These are phyloP conservation scores for Pseudocheirus occidentalis DNA, from an alignment of 2,797 vertebrate genomes.

Conservation along the genomic window DNA sequence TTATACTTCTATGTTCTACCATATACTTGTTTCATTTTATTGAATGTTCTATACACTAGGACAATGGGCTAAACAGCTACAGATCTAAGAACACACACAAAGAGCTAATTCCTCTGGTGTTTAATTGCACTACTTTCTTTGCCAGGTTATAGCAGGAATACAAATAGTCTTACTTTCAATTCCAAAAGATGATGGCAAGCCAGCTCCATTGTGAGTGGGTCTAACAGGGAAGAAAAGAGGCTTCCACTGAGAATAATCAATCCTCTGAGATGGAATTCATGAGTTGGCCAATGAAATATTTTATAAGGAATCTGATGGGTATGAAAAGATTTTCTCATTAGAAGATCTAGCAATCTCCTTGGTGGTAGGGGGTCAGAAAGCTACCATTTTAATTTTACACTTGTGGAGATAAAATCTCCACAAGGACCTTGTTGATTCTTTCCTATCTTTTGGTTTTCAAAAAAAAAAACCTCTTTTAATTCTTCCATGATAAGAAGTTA, in stretches of 20 bases:
- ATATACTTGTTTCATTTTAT: not conserved
- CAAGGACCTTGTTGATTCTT: not conserved
- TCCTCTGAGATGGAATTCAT: not conserved
- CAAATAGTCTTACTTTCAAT: not conserved
- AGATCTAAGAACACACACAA: constrained; percentile 29
- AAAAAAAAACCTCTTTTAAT: not conserved
- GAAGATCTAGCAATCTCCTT: not conserved
- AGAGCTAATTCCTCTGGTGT: not conserved
- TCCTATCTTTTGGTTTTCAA: not conserved
- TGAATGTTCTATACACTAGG: not conserved
- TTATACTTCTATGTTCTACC: not conserved
- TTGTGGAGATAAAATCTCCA: not conserved
- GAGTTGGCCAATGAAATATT: not conserved
- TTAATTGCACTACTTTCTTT: constrained; percentile 17
- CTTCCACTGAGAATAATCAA: not conserved
- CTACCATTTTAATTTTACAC: not conserved
- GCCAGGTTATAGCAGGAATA: not conserved
- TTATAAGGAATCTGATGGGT: not conserved
- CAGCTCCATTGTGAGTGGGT: not conserved
- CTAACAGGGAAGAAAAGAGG: constrained; percentile 10
- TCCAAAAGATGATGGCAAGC: constrained; percentile 3
- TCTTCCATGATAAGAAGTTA: not conserved
- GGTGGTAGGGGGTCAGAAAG: not conserved
- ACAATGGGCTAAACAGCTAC: not conserved
- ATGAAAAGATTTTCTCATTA: not conserved